Conservation (phyloP, 2,888 invertebrate genomes). For the Camptogramma bilineatum region DNA sequence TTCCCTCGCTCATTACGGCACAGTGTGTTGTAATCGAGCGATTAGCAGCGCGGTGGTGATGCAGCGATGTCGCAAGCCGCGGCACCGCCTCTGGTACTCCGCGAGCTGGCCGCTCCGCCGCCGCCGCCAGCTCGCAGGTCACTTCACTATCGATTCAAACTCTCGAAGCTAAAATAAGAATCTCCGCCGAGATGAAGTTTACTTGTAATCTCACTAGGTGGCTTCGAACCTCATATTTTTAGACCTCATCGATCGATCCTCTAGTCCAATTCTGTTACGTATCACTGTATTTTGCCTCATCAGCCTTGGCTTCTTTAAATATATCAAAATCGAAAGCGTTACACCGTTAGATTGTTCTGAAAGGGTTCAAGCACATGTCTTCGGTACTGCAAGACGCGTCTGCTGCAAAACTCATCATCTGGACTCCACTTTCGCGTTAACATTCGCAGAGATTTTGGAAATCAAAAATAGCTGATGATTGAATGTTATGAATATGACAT, state of each 20-base stretch:
- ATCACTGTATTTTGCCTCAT: not conserved
- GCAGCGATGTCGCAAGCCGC: slow-evolving; percentile 16
- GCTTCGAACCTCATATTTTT: slow-evolving; percentile 24
- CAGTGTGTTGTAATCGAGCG: slow-evolving; percentile 12
- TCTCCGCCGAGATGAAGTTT: slow-evolving; percentile 12
- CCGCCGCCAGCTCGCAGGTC: slow-evolving; percentile 13
- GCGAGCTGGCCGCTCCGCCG: slow-evolving; percentile 9
- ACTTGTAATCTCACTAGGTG: slow-evolving; percentile 18
- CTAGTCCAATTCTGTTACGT: not conserved
- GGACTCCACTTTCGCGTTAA: slow-evolving; percentile 4
- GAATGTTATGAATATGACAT: slow-evolving; percentile 27
- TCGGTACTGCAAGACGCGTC: not conserved
- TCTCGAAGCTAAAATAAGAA: slow-evolving; percentile 26
- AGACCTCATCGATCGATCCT: slow-evolving; percentile 14
- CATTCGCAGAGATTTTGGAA: slow-evolving; percentile 7
- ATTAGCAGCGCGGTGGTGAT: slow-evolving; percentile 17
- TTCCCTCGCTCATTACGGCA: slow-evolving; percentile 29
- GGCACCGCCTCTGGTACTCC: slow-evolving; percentile 11
- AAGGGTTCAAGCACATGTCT: not conserved
- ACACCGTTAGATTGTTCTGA: slow-evolving; percentile 8
- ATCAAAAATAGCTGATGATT: slow-evolving; percentile 24
- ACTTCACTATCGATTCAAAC: slow-evolving; percentile 27
- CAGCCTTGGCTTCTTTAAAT: not conserved
- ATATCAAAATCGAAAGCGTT: not conserved
- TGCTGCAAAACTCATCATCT: not conserved